Base-by-base conservation (phyloP, 2,113 vertebrate species). In the Peromyscus polionotus region DNA sequence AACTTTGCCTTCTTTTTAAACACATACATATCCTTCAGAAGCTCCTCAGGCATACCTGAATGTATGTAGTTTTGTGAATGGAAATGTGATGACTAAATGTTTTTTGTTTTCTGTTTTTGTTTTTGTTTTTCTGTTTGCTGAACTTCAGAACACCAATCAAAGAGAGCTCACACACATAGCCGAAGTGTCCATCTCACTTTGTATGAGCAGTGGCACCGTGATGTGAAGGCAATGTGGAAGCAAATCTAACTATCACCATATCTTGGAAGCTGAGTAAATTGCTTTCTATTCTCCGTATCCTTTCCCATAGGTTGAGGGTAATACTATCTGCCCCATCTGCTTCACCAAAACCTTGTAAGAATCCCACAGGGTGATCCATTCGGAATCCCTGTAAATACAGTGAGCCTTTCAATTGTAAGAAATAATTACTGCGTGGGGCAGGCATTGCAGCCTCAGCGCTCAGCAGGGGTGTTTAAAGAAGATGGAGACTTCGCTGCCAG, bases 401-500 rank as follows among this genome's bases (percentile, higher is more conserved):
- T 10, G 5, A 20, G 31, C 28, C 51, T 3, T 72, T 93, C 16
- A 28, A 70, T 3, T 59, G 89, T 75, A 89, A 91, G 76, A 92
- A 92, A 91, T 86, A 95, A 86, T 59, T 57, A 84, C 57, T 10
- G 51, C 91, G 10, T 17, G 4, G 16, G 7, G 39, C 22, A 67
- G 26, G 75, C 26, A 11, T 0, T 24, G 61, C 45, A 88, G 90
- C 90, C 59, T 31, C 24, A 12, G 67, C n/a, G 33, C 84, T 88
- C 90, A 86, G 91, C 48, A 57, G 75, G 90, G 63, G 68, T 36
- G 8, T 2, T 10, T 80, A 45, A 10, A 80, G 83, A 94, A 88
- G 4, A 3, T 17, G 95, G 88, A 98, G 76, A 88, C 90, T 88
- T 79, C 81, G 51, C 96, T 83, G 67, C 77, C 51, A 81, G 24